These are phyloP conservation scores for Junonia oenone DNA, from an alignment of 2,888 invertebrate species.

Conservation along the genomic window DNA sequence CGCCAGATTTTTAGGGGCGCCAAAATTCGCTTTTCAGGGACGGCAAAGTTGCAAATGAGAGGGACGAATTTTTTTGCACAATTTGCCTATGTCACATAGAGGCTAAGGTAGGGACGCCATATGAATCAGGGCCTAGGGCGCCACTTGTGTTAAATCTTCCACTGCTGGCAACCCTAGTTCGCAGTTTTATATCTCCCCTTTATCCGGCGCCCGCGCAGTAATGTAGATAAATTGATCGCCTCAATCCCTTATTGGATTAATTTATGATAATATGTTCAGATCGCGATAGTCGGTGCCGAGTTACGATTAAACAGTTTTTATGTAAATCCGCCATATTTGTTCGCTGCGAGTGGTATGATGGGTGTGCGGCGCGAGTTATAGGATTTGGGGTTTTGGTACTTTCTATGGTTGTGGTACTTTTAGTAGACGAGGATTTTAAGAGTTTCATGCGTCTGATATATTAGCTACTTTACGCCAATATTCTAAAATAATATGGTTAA, in stretches of 20 bases:
- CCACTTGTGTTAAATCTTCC: too few relatives aligned
- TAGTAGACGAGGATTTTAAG: not conserved
- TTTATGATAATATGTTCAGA: conserved; percentile 67
- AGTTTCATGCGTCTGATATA: too few relatives aligned
- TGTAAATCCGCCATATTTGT: conserved; percentile 70
- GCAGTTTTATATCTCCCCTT: conserved; percentile 35
- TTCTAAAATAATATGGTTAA: too few relatives aligned
- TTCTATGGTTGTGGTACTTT: not conserved
- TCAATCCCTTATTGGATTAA: conserved; percentile 63
- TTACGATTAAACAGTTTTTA: conserved; percentile 75
- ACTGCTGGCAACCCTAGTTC: too few relatives aligned
- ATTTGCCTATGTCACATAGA: too few relatives aligned
- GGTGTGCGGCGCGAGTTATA: conserved; percentile 24
- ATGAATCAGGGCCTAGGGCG: too few relatives aligned
- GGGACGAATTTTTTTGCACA: too few relatives aligned
- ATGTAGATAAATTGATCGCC: conserved; percentile 63
- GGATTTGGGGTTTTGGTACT: not conserved
- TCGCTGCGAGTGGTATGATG: conserved; percentile 53
- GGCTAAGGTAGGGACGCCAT: too few relatives aligned
- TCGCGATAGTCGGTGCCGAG: conserved; percentile 59
- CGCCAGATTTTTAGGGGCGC: too few relatives aligned
- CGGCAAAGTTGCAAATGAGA: too few relatives aligned
- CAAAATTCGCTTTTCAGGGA: too few relatives aligned
- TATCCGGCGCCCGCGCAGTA: conserved; percentile 54
- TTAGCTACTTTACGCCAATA: too few relatives aligned